These are phyloP conservation scores for Pan paniscus DNA, from an alignment of 2,113 vertebrate genomes.

Conservation along the genomic window DNA sequence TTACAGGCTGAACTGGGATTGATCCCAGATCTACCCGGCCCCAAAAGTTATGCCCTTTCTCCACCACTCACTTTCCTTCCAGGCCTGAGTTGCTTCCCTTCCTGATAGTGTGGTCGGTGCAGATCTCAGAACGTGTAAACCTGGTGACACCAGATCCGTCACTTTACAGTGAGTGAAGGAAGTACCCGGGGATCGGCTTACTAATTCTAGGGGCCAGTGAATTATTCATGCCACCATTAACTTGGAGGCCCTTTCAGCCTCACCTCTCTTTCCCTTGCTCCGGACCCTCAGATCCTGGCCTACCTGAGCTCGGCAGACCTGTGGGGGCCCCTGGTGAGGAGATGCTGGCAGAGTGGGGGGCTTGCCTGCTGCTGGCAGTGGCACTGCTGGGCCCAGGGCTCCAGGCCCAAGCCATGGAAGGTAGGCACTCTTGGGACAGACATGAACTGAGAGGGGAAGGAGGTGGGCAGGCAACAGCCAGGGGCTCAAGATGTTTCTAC, in stretches of 20 bases:
- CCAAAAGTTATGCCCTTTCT: background rate
- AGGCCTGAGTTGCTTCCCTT: background rate
- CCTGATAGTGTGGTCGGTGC: constrained; percentile 78
- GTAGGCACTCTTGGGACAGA: constrained; percentile 83
- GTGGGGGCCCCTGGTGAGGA: background rate
- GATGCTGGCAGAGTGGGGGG: constrained; percentile 56
- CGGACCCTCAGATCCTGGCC: constrained; percentile 31
- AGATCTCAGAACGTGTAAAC: constrained; percentile 85
- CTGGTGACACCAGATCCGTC: constrained; percentile 89
- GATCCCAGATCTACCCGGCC: background rate
- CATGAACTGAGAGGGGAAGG: background rate
- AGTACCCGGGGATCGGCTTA: constrained; percentile 89
- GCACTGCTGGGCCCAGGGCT: constrained; percentile 83
- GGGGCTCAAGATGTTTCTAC: background rate
- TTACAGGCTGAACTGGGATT: background rate
- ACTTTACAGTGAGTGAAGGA: constrained; percentile 93
- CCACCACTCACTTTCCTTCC: background rate
- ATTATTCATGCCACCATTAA: constrained; percentile 90
- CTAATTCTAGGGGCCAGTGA: constrained; percentile 84
- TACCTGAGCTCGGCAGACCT: background rate
- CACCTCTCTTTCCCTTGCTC: constrained; percentile 74
- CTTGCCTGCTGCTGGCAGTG: constrained; percentile 79
- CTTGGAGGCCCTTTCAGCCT: constrained; percentile 82
- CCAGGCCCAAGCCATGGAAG: constrained; percentile 86
- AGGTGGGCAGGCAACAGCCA: no score